Percentiles rank a stretch among this genome's conserved stretches.
These are phyloP conservation scores for Prinia subflava DNA, from an alignment of 2,113 vertebrate species.

Conservation along the genomic window DNA sequence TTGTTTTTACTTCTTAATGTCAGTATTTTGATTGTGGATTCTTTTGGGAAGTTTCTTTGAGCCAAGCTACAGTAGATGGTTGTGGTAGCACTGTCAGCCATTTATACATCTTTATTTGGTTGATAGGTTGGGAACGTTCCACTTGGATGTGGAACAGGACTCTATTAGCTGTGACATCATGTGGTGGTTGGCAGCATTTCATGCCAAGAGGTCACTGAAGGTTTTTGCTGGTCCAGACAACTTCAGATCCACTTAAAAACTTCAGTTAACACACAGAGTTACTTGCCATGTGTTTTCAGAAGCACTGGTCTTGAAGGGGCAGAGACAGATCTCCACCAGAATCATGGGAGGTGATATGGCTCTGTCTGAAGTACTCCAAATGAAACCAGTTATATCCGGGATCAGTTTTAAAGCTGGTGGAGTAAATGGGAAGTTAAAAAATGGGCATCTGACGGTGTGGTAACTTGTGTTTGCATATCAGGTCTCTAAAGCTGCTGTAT, in stretches of 20 bases:
- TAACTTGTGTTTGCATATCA: not conserved
- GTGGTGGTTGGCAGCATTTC: not conserved
- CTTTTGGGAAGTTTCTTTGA: not conserved
- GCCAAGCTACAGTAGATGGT: not conserved
- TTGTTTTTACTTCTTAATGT: not conserved
- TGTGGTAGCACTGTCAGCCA: accelerated
- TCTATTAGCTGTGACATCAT: not conserved
- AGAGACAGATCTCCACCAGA: not conserved
- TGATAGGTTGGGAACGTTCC: not conserved
- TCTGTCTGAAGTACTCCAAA: not conserved
- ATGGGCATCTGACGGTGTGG: not conserved
- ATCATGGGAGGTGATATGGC: not conserved
- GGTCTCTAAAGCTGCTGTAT: not conserved
- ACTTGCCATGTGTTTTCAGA: not conserved
- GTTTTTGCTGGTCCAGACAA: not conserved
- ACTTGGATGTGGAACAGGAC: not conserved
- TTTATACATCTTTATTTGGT: not conserved
- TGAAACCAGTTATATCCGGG: not conserved
- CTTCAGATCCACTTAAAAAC: not conserved
- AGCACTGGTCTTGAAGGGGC: not conserved
- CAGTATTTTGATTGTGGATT: not conserved
- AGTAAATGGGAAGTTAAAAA: not conserved
- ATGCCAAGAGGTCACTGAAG: not conserved
- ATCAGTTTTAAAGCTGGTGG: not conserved
- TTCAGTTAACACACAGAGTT: not conserved